phyloP scores from a whole-genome alignment of 2,113 vertebrate genomes.

The Sceloporus undulatus region DNA sequence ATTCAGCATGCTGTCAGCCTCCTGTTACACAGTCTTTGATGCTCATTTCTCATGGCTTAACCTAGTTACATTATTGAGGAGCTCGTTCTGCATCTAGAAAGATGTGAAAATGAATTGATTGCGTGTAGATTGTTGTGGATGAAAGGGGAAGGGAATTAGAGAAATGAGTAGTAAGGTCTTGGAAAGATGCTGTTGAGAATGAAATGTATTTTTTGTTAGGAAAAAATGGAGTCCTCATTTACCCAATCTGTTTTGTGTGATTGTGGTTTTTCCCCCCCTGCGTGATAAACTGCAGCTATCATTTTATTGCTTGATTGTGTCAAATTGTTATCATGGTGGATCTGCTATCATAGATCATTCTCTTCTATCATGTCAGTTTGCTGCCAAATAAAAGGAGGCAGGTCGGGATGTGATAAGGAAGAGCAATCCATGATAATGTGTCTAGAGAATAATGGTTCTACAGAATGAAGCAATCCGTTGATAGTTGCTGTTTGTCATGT shows the following conservation, averaged over 20 bases:
- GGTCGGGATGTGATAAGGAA: conserved; percentile 23
- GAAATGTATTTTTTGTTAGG: conserved; percentile 15
- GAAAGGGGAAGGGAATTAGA: background rate
- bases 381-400: conserved; percentile 6
- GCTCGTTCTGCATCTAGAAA: background rate
- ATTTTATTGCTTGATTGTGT: conserved; percentile 34
- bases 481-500: conserved; percentile 16
- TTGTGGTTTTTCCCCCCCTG: conserved; percentile 11
- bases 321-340: conserved; percentile 33
- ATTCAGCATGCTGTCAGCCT: background rate
- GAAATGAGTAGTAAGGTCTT: background rate
- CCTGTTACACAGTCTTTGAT: background rate
- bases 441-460: conserved; percentile 11
- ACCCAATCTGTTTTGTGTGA: background rate
- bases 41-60: background rate
- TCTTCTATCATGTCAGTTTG: background rate
- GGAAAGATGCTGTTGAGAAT: background rate
- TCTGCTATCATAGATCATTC: conserved; percentile 41
- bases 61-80: background rate
- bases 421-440: conserved; percentile 10
- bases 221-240: conserved; percentile 19
- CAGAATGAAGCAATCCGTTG: conserved; percentile 21
- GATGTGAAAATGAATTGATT: background rate
- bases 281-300: conserved; percentile 24
- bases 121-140: background rate